Conservation (phyloP, 1,140 invertebrate species). For the Tyrophagus putrescentiae region DNA sequence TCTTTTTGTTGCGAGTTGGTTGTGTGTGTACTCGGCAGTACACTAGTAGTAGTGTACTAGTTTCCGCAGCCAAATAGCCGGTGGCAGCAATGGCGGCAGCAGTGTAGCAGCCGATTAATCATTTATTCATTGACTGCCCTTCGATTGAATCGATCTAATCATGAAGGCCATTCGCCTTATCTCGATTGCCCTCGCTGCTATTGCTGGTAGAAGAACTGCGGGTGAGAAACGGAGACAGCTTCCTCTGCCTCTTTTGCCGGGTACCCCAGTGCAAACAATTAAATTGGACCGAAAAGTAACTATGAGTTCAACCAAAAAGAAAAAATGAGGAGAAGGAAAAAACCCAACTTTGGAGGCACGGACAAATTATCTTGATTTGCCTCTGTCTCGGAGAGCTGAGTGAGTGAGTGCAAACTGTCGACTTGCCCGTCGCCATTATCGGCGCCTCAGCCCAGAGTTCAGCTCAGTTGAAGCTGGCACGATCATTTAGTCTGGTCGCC, state of each 20-base stretch:
- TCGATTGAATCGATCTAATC: not conserved
- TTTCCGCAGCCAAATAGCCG: not conserved
- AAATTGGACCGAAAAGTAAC: not conserved
- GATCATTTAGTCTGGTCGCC: constrained; percentile 11
- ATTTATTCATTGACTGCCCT: not conserved
- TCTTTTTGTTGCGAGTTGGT: too few species aligned
- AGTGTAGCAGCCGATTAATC: not conserved
- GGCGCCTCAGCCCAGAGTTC: not conserved
- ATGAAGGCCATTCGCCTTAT: constrained; percentile 1
- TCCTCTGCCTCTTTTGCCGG: too few species aligned
- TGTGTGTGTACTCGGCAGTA: too few species aligned
- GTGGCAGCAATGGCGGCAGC: not conserved
- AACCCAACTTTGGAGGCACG: too few species aligned
- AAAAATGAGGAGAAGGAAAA: too few species aligned
- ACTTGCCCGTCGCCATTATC: not conserved
- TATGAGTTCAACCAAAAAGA: too few species aligned
- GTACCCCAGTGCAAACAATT: not conserved
- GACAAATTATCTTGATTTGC: constrained; percentile 13
- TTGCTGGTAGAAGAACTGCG: too few species aligned
- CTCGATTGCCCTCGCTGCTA: too few species aligned
- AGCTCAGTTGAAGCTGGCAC: not conserved
- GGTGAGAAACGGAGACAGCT: too few species aligned
- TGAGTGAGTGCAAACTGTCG: too few species aligned
- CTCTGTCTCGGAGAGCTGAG: too few species aligned
- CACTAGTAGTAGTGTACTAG: not conserved